Base-by-base conservation (phyloP, 2,888 invertebrate genomes). In the Noctua pronuba region DNA sequence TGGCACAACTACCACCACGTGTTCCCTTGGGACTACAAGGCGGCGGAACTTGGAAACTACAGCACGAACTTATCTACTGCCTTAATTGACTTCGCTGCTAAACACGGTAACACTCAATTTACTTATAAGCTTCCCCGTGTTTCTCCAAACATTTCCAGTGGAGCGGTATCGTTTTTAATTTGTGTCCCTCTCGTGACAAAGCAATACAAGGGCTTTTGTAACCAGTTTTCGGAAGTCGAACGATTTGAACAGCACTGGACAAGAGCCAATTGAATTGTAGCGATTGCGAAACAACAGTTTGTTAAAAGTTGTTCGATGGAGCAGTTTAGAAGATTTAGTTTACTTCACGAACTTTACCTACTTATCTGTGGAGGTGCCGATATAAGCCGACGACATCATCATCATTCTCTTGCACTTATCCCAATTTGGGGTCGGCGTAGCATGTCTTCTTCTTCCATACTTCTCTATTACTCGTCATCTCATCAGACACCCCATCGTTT, bases 1-100 rank as follows among this genome's bases (percentile, higher is more conserved):
- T 98, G 98, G 98, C 98, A 99, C 94, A 99, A 99, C 95, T 99
- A 98, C 93, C 99, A 99, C 90, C 99, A 99, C 93, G 98, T 98
- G 35, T 99, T 99, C 94, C 98, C 99, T 0, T 98, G 98, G 97
- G 98, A 98, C 91, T 98, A 98, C 97, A 98, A 98, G 88, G 97
- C 98, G 88, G 98, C 98, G 38, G 98, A 98, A 90, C 95, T 98
- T 44, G 98, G 98, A 70, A 96, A 97, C 89, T 98, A 98, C 92
- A 95, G 96, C n/a, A 96, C 97, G 21, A 98, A 98, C 91, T 90
- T 96, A 2, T 97, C 98, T 0, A 98, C 97, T 0, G 97, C 96
- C 0, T 95, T 98, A 79, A 97, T 98, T 84, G 97, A 98, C 86
- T 91, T 97, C 55, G 98, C 98, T 91, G 98, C 98, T 11, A 97